A percentile compares a stretch with the other conserved stretches of the same genome.
Evolutionary conservation across 2,113 vertebrate genomes (phyloP).

Genomic region (Pheucticus melanocephalus): DNA sequence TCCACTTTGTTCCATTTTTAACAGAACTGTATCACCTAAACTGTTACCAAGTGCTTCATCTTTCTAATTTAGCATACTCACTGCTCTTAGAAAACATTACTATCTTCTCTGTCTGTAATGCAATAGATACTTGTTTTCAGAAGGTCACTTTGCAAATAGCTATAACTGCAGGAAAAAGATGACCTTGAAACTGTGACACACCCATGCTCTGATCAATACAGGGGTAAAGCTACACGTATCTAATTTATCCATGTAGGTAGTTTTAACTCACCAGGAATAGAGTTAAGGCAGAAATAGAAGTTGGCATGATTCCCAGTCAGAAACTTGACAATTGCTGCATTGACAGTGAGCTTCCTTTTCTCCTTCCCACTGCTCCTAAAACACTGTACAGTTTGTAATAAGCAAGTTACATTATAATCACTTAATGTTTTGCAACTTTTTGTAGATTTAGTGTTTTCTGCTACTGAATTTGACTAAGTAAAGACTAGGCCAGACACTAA

Average conservation of each 20-base stretch:
- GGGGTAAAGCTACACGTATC: not conserved
- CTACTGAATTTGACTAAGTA: not conserved
- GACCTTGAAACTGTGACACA: not conserved
- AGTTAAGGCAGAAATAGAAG: not conserved
- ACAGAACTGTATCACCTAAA: not conserved
- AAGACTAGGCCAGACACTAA: not conserved
- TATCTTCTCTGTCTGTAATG: not conserved
- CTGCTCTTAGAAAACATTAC: not conserved
- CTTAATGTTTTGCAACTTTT: not conserved
- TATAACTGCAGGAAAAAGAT: not conserved
- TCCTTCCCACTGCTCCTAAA: not conserved
- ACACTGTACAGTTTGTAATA: not conserved
- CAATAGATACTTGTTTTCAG: not conserved
- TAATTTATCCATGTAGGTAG: not conserved
- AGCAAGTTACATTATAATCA: not conserved
- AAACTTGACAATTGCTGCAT: not conserved
- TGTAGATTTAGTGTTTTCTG: not conserved
- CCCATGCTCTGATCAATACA: not conserved
- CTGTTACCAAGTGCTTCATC: not conserved
- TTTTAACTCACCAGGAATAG: not conserved
- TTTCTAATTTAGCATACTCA: not conserved
- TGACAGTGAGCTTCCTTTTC: not conserved
- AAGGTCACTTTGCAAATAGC: not conserved
- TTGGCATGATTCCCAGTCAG: not conserved
- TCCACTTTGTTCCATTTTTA: not conserved